A percentile compares a stretch with the other conserved stretches of the same genome.
These are phyloP conservation scores for Leptinotarsa peninsularis DNA, from an alignment of 2,888 invertebrate genomes.

Conservation along the genomic window DNA sequence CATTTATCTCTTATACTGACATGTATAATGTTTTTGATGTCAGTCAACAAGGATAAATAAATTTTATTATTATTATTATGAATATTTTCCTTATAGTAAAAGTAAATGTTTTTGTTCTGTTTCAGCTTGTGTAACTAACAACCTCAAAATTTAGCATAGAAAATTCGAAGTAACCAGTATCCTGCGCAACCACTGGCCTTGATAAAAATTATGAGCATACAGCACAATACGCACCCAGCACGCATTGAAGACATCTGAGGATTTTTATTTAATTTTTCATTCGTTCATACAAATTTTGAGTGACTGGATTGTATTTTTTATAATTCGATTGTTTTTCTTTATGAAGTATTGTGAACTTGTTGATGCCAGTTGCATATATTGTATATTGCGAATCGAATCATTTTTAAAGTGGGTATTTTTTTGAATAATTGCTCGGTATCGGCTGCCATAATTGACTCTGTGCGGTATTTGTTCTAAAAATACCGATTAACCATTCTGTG, in stretches of 20 bases:
- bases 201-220: conserved; percentile 63
- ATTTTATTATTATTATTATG: too few species aligned
- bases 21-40: too few species aligned
- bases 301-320: conserved; percentile 62
- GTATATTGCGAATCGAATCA: conserved; percentile 53
- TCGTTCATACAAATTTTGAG: conserved; percentile 65
- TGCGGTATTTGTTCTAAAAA: conserved; percentile 56
- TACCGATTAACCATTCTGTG: conserved; percentile 72
- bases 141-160: conserved; percentile 69
- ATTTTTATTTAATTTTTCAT: conserved; percentile 69
- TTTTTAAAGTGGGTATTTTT: conserved; percentile 52
- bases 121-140: conserved; percentile 77
- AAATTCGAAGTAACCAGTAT: conserved; percentile 68
- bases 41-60: too few species aligned
- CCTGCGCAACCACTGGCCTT: conserved; percentile 65
- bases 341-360: conserved; percentile 55
- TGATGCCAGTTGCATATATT: conserved; percentile 45
- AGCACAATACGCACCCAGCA: conserved; percentile 82
- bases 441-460: conserved; percentile 62
- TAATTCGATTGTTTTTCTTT: conserved; percentile 51
- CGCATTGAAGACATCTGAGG: conserved; percentile 92
- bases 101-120: conserved; percentile 49
- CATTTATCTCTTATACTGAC: too few species aligned
- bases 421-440: conserved; percentile 44
- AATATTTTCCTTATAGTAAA: too few species aligned